Conservation (phyloP, 2,888 invertebrate genomes). For the Rapana venosa region DNA sequence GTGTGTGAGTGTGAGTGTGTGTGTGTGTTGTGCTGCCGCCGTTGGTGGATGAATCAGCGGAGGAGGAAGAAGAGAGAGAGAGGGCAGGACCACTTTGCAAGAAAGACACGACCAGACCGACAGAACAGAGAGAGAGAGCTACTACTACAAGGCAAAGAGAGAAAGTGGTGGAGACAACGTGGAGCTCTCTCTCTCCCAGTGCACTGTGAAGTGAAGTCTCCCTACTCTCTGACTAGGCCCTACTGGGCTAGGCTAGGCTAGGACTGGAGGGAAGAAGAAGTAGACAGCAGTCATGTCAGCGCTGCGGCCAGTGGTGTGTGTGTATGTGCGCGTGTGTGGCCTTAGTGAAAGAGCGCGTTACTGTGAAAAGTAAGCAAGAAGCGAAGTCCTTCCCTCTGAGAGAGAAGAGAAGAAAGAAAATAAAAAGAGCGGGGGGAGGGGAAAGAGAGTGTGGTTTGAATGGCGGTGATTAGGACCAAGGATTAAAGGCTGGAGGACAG, state of each 20-base stretch:
- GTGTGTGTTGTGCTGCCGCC: not conserved
- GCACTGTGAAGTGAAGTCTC: conserved; percentile 21
- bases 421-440: conserved; percentile 10
- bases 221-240: not conserved
- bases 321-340: conserved; percentile 6
- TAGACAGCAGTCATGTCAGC: not conserved
- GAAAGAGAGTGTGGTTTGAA: conserved; percentile 28
- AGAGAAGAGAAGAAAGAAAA: not conserved
- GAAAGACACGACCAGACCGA: not conserved
- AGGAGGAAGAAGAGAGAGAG: not conserved
- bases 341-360: not conserved
- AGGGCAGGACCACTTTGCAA: not conserved
- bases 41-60: conserved; percentile 32
- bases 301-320: not conserved
- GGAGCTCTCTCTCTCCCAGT: not conserved
- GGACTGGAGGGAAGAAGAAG: not conserved
- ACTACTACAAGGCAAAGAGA: not conserved
- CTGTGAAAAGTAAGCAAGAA: not conserved
- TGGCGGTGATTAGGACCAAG: conserved; percentile 10
- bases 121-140: not conserved
- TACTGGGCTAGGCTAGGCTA: not conserved
- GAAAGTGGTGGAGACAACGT: not conserved
- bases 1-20: not conserved
- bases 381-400: not conserved
- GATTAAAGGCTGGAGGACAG: not conserved